Base-by-base conservation (phyloP, 2,797 vertebrate genomes). In the Micropoecilia bifurca region DNA sequence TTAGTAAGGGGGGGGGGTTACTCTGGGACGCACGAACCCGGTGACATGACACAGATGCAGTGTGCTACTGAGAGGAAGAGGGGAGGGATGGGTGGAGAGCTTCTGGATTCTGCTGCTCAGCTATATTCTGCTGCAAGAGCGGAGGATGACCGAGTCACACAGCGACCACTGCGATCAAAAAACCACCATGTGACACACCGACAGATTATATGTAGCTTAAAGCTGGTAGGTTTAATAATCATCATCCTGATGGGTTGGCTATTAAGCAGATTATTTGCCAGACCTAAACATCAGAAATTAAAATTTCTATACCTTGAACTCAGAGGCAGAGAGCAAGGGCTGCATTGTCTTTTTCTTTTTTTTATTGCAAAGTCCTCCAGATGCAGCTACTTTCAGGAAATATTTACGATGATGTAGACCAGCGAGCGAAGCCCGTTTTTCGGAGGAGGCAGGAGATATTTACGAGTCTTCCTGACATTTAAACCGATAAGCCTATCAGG, bases 11-110 rank as follows among this genome's bases (percentile, higher is more conserved):
- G 80, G 79, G 80, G 79, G 86, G 93, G 91, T 94, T 94, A 95
- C 90, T 89, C 84, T 45, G 81, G 95, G 94, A 95, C 90, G 73
- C 81, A 73, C 93, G 89, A 95, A 95, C 95, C 86, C 90, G 83
- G 86, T 95, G 95, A 95, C 95, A 94, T 94, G 94, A 95, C 95
- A 95, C 93, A 95, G 94, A 95, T 94, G 91, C 93, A 95, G 81
- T 76, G 80, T 87, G 91, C 92, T 88, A 89, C 87, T 85, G 91
- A 75, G 82, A 81, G 73, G 73, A 82, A 73, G 80, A 84, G 79
- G 89, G 85, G 81, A 81, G 85, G 85, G 81, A 81, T 85, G 84
- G 75, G 55, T 77, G 88, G 87, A 79, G 66, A 80, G 85, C 76
- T 50, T 28, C 28, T 39, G 48, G 85, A 89, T 74, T 76, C 55